Evolutionary conservation across 2,113 vertebrate genomes (phyloP).

Genomic region (Motacilla alba): DNA sequence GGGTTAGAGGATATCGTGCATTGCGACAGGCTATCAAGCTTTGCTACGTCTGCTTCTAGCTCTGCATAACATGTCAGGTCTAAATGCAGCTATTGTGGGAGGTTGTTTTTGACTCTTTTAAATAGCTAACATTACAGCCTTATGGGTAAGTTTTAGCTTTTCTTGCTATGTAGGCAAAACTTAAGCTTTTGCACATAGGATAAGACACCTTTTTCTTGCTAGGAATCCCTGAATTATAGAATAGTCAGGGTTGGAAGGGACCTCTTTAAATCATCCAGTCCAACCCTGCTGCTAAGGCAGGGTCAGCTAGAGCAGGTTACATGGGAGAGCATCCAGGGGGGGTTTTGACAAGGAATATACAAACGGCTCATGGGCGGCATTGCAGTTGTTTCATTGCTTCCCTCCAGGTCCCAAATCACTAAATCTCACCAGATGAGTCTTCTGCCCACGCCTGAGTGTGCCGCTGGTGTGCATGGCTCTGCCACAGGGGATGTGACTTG

Average conservation of each 20-base stretch:
- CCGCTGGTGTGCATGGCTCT: fast-evolving
- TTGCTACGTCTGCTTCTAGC: not conserved
- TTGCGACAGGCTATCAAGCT: not conserved
- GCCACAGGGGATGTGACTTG: fast-evolving
- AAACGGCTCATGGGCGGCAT: fast-evolving
- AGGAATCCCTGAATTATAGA: not conserved
- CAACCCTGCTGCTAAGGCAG: not conserved
- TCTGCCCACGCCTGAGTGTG: fast-evolving
- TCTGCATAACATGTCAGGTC: not conserved
- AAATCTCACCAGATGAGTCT: not conserved
- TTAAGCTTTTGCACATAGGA: not conserved
- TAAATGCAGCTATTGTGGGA: not conserved
- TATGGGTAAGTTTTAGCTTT: not conserved
- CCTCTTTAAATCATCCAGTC: not conserved
- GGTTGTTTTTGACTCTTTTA: not conserved
- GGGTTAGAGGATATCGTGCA: not conserved
- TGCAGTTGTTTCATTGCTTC: not conserved
- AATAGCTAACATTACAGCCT: not conserved
- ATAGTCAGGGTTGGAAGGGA: not conserved
- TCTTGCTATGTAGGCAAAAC: not conserved
- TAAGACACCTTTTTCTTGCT: not conserved
- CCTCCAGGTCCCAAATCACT: not conserved
- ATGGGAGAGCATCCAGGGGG: not conserved
- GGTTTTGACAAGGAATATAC: not conserved
- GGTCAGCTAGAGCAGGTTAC: not conserved